A percentile compares a stretch with the other conserved stretches of the same genome.
Evolutionary conservation across 2,888 invertebrate species (phyloP).

Genomic region (Leucophora obtusa): DNA sequence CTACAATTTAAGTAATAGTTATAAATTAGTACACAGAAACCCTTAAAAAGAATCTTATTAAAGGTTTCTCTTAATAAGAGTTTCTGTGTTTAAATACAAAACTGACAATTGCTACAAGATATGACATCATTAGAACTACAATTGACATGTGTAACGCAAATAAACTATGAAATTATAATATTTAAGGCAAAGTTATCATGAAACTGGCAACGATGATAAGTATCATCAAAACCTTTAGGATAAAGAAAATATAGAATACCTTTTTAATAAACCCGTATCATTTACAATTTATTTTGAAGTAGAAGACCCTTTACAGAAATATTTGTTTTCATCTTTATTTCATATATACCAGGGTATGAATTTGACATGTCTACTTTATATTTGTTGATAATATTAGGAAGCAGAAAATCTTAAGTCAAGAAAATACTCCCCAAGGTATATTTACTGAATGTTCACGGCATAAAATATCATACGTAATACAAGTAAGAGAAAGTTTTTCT

Average conservation of each 20-base stretch:
- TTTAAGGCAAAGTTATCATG: not conserved
- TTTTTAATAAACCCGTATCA: slow-evolving; percentile 30
- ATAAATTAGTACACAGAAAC: too few relatives aligned
- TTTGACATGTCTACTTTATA: slow-evolving; percentile 5
- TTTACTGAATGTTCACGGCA: slow-evolving; percentile 8
- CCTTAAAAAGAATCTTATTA: too few relatives aligned
- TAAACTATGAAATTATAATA: not conserved
- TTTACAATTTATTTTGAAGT: slow-evolving; percentile 32
- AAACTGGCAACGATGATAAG: not conserved
- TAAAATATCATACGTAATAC: not conserved
- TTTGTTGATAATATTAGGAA: too few relatives aligned
- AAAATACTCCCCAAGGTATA: slow-evolving; percentile 29
- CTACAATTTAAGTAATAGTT: too few relatives aligned
- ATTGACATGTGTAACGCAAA: too few relatives aligned
- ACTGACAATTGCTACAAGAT: not conserved
- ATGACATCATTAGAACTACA: not conserved
- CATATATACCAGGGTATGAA: not conserved
- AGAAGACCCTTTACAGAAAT: slow-evolving; percentile 2
- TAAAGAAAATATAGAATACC: not conserved
- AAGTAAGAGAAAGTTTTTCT: slow-evolving; percentile 6
- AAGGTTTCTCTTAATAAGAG: too few relatives aligned
- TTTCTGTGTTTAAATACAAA: too few relatives aligned
- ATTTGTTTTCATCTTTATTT: slow-evolving; percentile 1
- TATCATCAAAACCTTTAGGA: not conserved
- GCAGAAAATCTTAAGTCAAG: slow-evolving; percentile 9